phyloP scores from a whole-genome alignment of 2,113 vertebrate genomes.

The Brevimyrus niger region DNA sequence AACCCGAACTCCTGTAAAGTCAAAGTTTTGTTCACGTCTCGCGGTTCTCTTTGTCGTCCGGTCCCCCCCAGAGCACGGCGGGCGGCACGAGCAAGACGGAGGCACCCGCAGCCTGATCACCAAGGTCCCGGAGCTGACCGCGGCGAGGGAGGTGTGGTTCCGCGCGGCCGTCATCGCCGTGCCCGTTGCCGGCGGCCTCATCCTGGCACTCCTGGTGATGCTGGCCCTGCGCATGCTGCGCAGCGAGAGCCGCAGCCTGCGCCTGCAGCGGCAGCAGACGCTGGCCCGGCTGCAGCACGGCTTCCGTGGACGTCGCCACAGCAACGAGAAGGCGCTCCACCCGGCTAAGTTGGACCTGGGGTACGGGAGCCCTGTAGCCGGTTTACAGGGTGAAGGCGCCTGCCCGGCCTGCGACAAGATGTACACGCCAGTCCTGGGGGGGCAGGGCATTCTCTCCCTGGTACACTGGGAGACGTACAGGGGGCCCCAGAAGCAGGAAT shows the following conservation, averaged over 20 bases:
- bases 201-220: conserved; percentile 93
- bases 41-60: neutral
- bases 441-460: conserved; percentile 82
- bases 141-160: conserved; percentile 95
- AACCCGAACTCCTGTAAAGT: neutral
- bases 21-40: neutral
- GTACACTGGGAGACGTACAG: conserved; percentile 98
- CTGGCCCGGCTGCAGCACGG: conserved; percentile 95
- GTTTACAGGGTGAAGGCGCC: conserved; percentile 79
- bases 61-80: conserved; percentile 60
- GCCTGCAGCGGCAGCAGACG: conserved; percentile 91
- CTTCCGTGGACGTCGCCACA: conserved; percentile 77
- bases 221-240: conserved; percentile 91
- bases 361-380: conserved; percentile 89
- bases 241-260: conserved; percentile 88
- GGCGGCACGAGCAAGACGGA: conserved; percentile 70
- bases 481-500: conserved; percentile 90
- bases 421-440: conserved; percentile 78
- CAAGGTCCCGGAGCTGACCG: conserved; percentile 90
- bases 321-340: conserved; percentile 80
- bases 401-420: conserved; percentile 92
- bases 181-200: conserved; percentile 89
- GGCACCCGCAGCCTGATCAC: conserved; percentile 79
- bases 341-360: conserved; percentile 92
- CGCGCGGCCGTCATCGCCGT: conserved; percentile 93